Conservation (phyloP, 1,140 invertebrate genomes). For the Prorops nasuta region DNA sequence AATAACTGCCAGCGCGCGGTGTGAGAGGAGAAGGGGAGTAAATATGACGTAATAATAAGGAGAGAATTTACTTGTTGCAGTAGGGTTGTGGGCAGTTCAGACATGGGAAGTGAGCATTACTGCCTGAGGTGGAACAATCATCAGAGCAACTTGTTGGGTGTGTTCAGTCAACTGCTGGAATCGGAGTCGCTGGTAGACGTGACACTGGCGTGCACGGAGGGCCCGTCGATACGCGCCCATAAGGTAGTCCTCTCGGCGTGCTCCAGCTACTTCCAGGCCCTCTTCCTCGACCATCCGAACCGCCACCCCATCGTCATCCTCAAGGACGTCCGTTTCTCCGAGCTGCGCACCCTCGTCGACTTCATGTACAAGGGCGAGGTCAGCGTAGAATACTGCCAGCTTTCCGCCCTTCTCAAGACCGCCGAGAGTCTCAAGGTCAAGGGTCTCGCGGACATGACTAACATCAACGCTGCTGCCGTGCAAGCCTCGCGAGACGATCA, state of each 20-base stretch:
- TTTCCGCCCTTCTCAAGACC: slow-evolving; percentile 86
- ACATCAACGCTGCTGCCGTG: slow-evolving; percentile 60
- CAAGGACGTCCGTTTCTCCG: slow-evolving; percentile 87
- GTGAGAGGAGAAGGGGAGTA: too few species aligned
- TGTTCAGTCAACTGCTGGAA: slow-evolving; percentile 91
- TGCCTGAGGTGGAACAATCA: slow-evolving; percentile 95
- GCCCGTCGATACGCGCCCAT: slow-evolving; percentile 89
- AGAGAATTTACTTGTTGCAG: too few species aligned
- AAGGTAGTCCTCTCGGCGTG: slow-evolving; percentile 93
- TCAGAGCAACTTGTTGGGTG: slow-evolving; percentile 91
- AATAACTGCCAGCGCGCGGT: too few species aligned
- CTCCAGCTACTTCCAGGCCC: slow-evolving; percentile 89
- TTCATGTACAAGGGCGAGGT: slow-evolving; percentile 97
- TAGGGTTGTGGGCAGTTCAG: slow-evolving; percentile 79
- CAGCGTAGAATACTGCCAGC: slow-evolving; percentile 89
- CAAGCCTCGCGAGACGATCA: slow-evolving; percentile 40
- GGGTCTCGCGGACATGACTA: slow-evolving; percentile 89
- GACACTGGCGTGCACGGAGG: slow-evolving; percentile 91
- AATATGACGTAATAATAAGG: too few species aligned
- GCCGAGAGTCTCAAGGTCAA: slow-evolving; percentile 90
- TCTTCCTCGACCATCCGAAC: slow-evolving; percentile 85
- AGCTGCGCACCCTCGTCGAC: slow-evolving; percentile 87
- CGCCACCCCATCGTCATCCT: slow-evolving; percentile 91
- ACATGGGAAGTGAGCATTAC: slow-evolving; percentile 94
- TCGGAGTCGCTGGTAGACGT: slow-evolving; percentile 93